Evolutionary conservation across 2,797 vertebrate species (phyloP), one percentile per base, ranked within the genome.

Genomic region (Ptychobarbus kaznakovi): DNA sequence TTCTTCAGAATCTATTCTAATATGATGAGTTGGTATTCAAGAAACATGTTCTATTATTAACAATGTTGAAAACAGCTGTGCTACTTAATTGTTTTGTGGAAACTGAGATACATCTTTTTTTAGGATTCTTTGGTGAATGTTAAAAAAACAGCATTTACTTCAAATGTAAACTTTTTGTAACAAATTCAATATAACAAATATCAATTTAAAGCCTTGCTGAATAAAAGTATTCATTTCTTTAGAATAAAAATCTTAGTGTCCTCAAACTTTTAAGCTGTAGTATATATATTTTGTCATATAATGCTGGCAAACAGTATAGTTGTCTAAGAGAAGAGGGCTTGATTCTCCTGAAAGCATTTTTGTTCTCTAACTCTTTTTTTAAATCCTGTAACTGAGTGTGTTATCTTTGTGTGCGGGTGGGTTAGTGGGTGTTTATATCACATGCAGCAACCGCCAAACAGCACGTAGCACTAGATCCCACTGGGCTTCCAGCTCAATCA

Each of bases 401-500:
- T 69, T 63, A 53, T 51, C 63, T 76, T 10, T 49, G 53, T 35
- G 72, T 75, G 70, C 49, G 73, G 63, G 51, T 56, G 46, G 63
- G 15, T 69, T 56, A 7, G 35, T 69, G 35, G 38, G 61, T 68
- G 35, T 77, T 77, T 56, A 49, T 22, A 44, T 75, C 46, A 12
- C 32, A 69, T 44, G 46, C 70, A 81, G 84, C 25, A 69, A 81
- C 77, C 53, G 28, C 68, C 42, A 74, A 80, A 53, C 76, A 9
- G 89, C 91, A 91, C 90, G 91, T 91, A 90, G 75, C 78, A 87
- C 61, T 69, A 49, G 18, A 78, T 90, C 89, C 89, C 91, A n/a
- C 35, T 28, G 88, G 89, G 70, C 22, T 7, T 58, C 25, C 68
- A 51, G 35, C 79, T 81, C 56, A 77, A 75, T 84, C 53, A 79